Conservation (phyloP, 1,140 invertebrate genomes). For the Ephestia elutella region DNA sequence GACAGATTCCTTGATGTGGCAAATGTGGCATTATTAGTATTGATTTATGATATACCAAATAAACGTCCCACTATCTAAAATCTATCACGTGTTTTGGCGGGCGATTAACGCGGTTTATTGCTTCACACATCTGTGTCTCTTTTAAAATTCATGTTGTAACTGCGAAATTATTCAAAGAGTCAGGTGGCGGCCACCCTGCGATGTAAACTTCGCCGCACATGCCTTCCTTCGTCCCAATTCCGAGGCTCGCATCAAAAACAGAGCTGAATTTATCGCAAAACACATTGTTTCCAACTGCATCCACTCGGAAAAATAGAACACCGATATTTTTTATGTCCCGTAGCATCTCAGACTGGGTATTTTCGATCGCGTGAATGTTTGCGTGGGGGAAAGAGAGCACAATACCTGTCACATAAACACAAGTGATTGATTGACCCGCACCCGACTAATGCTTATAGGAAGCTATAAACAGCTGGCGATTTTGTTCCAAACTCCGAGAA, state of each 20-base stretch:
- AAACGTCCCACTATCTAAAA: slow-evolving; percentile 15
- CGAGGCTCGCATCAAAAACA: slow-evolving; percentile 24
- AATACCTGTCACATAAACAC: slow-evolving; percentile 67
- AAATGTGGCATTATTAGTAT: neutral
- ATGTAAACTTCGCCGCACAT: slow-evolving; percentile 29
- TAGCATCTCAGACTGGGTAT: slow-evolving; percentile 21
- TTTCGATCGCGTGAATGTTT: slow-evolving; percentile 31
- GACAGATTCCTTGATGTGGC: neutral
- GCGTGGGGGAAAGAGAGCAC: slow-evolving; percentile 34
- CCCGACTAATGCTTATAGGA: slow-evolving; percentile 62
- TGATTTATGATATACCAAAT: neutral
- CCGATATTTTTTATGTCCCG: slow-evolving; percentile 33
- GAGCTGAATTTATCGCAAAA: slow-evolving; percentile 19
- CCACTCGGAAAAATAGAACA: slow-evolving; percentile 18
- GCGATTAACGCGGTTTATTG: slow-evolving; percentile 30
- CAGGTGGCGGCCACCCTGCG: slow-evolving; percentile 37
- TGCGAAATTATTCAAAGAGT: slow-evolving; percentile 63
- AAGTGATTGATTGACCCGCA: slow-evolving; percentile 68
- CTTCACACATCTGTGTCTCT: slow-evolving; percentile 46
- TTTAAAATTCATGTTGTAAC: slow-evolving; percentile 60
- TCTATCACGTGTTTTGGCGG: neutral
- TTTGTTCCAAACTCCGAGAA: slow-evolving; percentile 39
- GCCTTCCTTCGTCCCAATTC: slow-evolving; percentile 24
- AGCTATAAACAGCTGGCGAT: slow-evolving; percentile 66
- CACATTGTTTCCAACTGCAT: slow-evolving; percentile 25